Evolutionary conservation across 2,888 invertebrate species (phyloP), one percentile per base, ranked within the genome.

Genomic region (Chironomus riparius): DNA sequence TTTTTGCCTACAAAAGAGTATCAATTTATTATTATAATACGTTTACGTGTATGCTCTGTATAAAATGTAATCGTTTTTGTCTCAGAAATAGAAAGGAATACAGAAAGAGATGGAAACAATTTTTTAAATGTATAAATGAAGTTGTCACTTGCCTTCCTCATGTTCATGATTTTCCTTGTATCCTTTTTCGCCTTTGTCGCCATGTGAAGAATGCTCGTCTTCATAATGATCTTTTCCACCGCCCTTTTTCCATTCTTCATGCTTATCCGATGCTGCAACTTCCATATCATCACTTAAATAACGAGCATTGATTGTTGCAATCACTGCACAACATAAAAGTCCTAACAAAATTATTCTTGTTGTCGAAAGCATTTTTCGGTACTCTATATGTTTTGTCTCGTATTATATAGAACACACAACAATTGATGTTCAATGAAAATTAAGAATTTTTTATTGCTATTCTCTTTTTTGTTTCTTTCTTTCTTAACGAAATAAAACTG

Each of bases 151-250:
- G 21, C 83, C 83, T 79, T 91, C 89, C 78, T 89, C 88, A 78
- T 90, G 87, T 76, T 89, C 87, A 80, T 92, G 91, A 77, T 89
- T 86, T 12, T 88, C 87, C 80, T 91, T 89, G 83, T 92, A 90
- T 0, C 89, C 90, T 78, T 74, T 74, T 22, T 74, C 74, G 0
- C 89, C 90, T 80, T 91, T 89, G 78, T 90, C 90, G 0, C 90
- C 91, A 78, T 91, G 88, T 47, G 88, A 87, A 77, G 87, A 83
- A 79, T 89, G 87, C 79, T 91, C 88, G 78, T 89, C 87, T 0
- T 88, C 86, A 78, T 90, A 88, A 78, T 90, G 87, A 78, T 90
- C 89, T 78, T 88, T 88, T 0, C 90, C 90, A 1, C 88, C 89
- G 10, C 91, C 91, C 79, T 88, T 87, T 68, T 84, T 83, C 76